Percentiles rank a stretch among this genome's conserved stretches.
phyloP scores from a whole-genome alignment of 2,888 invertebrate genomes.

The Acronicta leporina region DNA sequence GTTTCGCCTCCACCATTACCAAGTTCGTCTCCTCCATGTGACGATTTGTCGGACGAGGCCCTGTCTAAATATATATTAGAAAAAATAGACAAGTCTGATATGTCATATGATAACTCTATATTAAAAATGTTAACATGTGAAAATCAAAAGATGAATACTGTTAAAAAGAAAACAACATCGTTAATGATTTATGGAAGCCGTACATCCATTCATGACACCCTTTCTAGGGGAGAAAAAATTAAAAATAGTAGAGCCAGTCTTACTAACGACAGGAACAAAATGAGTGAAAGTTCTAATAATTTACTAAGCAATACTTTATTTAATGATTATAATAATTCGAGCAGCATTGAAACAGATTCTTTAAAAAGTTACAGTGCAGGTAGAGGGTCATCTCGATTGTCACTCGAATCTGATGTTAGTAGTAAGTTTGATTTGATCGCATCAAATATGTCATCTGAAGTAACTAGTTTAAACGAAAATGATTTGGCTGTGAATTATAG shows the following conservation, averaged over 20 bases:
- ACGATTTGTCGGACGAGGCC: conserved; percentile 91
- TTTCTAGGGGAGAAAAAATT: conserved; percentile 85
- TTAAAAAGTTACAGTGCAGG: conserved; percentile 83
- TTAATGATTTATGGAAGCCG: conserved; percentile 87
- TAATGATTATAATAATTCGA: conserved; percentile 75
- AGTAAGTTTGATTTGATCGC: conserved; percentile 84
- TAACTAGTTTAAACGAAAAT: conserved; percentile 78
- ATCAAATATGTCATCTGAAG: conserved; percentile 82
- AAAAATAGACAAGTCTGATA: conserved; percentile 84
- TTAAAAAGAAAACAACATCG: conserved; percentile 84
- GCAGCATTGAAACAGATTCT: conserved; percentile 82
- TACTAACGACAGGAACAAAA: conserved; percentile 74
- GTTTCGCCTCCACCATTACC: conserved; percentile 94
- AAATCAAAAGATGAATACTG: conserved; percentile 83
- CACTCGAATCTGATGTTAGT: conserved; percentile 84
- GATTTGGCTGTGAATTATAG: conserved; percentile 89
- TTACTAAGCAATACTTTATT: conserved; percentile 72
- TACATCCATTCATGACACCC: conserved; percentile 86
- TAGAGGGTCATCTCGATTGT: conserved; percentile 82
- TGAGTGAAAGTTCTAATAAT: conserved; percentile 66
- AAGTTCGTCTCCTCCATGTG: conserved; percentile 92
- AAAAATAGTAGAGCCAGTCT: conserved; percentile 84
- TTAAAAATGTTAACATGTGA: conserved; percentile 84
- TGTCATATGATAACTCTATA: conserved; percentile 84
- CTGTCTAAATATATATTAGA: conserved; percentile 86